Evolutionary conservation across 2,113 vertebrate species (phyloP), one percentile per base, ranked within the genome.

Genomic region (Anthoscopus minutus): DNA sequence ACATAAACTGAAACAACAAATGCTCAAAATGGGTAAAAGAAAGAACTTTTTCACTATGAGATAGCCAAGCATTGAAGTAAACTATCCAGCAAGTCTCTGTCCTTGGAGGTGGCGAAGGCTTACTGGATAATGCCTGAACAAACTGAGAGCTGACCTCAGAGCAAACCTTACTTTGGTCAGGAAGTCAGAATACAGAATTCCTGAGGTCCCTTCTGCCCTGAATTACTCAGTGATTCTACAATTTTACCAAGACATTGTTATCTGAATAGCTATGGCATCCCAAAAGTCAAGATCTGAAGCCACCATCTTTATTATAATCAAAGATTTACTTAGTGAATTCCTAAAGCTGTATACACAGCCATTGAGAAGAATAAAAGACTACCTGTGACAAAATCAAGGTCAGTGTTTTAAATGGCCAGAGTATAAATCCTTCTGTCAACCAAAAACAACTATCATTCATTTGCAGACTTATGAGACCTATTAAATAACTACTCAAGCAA

Each of bases 71-170:
- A 61, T 7, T 37, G 17, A 9, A 66, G 25, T 14, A 66, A 25
- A 10, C 11, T 38, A 20, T 28, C 9, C 37, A 47, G 25, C 0
- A 3, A 71, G 7, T n/a, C 21, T 72, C 35, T 6, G 1, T 60
- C 14, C 13, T 56, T 65, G 25, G 6, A 82, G 20, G 13, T 31
- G 42, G 38, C 56, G 20, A 11, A 60, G 14, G 14, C 8, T 85
- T 78, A 35, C 27, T 30, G 22, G 6, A 73, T 42, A 79, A 91
- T 64, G 9, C 14, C 28, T 73, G 22, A 67, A 56, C 9, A 82
- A 35, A 7, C 11, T 44, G 9, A 73, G 15, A 71, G 3, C 7
- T 62, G 57, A 81, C 15, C 17, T 80, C 22, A 66, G 40, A 81
- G 13, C 2, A 11, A 35, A 69, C 9, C 2, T 40, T 54, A 10